Base-by-base conservation (phyloP, 2,113 vertebrate species). In the Istiophorus platypterus region DNA sequence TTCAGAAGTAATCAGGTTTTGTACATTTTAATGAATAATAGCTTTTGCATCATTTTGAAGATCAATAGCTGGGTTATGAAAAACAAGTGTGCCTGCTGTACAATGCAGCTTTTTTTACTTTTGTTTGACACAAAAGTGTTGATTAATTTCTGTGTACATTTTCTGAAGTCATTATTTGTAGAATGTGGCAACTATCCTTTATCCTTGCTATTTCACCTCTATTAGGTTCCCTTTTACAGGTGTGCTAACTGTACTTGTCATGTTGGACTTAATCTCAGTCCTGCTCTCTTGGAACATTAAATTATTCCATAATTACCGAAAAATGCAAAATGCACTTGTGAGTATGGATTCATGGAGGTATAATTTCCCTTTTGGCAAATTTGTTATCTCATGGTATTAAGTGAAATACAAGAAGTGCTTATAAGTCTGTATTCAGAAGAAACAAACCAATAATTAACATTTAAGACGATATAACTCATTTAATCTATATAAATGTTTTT, bases 281-380 rank as follows among this genome's bases (percentile, higher is more conserved):
- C 15, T 37, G 1, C 13, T 75, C 24, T 26, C 11, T 27, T 66
- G 18, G 18, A 67, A 56, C 29, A 62, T 72, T 22, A 2, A 17
- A 51, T 72, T 68, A 69, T 69, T 78, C 20, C 26, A 15, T 56
- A 51, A 24, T 68, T 37, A 73, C 11, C 56, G 5, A 37, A 39
- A 24, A 52, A 37, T 22, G 37, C 37, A 62, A 57, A 64, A 51
- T 58, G 34, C 22, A 59, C 18, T 47, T 11, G 11, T 45, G 37
- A 54, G 52, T 41, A 22, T 80, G 31, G 17, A 80, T 58, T 67
- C 1, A 10, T 56, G 17, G 20, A 20, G 52, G 20, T 27, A 24
- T 37, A 17, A 37, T 45, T 59, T 34, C 34, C 56, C 22, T 12
- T 64, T 54, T 54, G 6, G 49, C 49, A 51, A 20, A 22, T 26